These are phyloP conservation scores for Sardina pilchardus DNA, from an alignment of 2,113 vertebrate genomes.

Conservation along the genomic window DNA sequence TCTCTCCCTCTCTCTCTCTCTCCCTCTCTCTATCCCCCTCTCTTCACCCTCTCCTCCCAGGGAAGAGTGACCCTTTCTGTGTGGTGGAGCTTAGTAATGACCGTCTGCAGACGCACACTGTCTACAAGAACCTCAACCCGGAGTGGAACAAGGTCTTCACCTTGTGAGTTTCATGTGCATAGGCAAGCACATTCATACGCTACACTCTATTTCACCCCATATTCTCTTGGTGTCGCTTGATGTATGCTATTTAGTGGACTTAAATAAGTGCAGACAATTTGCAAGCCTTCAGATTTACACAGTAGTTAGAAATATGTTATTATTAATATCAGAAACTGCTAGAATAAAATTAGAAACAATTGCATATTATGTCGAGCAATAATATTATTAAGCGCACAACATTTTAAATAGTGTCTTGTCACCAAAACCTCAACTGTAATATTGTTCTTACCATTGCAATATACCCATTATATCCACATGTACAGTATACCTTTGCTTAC, in stretches of 20 bases:
- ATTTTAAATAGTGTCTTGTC: background rate
- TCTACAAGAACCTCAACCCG: constrained; percentile 97
- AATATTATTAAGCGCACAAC: background rate
- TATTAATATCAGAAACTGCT: background rate
- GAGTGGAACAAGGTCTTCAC: constrained; percentile 99
- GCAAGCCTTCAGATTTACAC: too few species aligned
- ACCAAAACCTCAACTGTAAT: background rate
- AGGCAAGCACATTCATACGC: background rate
- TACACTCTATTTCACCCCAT: background rate
- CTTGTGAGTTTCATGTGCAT: constrained; percentile 81
- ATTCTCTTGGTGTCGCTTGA: background rate
- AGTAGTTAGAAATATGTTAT: background rate
- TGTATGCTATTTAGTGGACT: background rate
- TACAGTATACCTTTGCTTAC: background rate
- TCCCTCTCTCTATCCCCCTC: constrained; percentile 6
- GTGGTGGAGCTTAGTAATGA: constrained; percentile 97
- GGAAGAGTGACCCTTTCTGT: constrained; percentile 98
- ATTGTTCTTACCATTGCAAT: constrained; percentile 28
- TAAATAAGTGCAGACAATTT: too few species aligned
- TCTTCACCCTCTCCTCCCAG: constrained; percentile 64
- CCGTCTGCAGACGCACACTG: constrained; percentile 91
- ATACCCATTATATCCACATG: constrained; percentile 38
- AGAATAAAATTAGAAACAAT: background rate
- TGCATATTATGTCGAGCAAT: background rate
- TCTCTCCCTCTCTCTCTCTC: background rate